Evolutionary conservation across 2,113 vertebrate genomes (phyloP).

Genomic region (Gallinago jamesoni): DNA sequence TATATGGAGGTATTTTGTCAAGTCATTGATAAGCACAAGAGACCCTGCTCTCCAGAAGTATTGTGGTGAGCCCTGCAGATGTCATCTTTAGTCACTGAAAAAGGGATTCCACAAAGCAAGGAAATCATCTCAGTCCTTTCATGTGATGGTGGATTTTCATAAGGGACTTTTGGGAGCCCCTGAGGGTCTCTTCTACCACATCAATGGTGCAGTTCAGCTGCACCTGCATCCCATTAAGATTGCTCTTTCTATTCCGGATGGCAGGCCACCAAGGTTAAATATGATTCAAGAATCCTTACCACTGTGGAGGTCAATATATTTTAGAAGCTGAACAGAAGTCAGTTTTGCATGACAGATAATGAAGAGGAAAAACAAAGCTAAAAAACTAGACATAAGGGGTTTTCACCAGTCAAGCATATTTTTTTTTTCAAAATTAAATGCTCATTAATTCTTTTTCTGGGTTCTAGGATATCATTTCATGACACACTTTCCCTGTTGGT

Average conservation of each 20-base stretch:
- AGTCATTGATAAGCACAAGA: not conserved
- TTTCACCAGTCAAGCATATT: not conserved
- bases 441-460: not conserved
- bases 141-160: not conserved
- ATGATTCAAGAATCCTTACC: not conserved
- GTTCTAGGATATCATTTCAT: not conserved
- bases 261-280: not conserved
- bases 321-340: not conserved
- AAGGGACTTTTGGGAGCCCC: not conserved
- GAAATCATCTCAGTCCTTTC: not conserved
- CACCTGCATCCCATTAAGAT: conserved; percentile 31
- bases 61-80: not conserved
- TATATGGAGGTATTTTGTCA: not conserved
- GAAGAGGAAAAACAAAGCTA: not conserved
- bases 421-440: not conserved
- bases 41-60: not conserved
- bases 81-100: not conserved
- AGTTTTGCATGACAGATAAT: not conserved
- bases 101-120: not conserved
- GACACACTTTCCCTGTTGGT: not conserved
- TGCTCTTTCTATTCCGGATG: not conserved
- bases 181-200: not conserved
- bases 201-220: not conserved
- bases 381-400: accelerated
- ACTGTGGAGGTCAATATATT: not conserved